A percentile compares a stretch with the other conserved stretches of the same genome.
These are phyloP conservation scores for Cladopsammia gracilis DNA, from an alignment of 64 coral and sea anemone species.

Conservation along the genomic window DNA sequence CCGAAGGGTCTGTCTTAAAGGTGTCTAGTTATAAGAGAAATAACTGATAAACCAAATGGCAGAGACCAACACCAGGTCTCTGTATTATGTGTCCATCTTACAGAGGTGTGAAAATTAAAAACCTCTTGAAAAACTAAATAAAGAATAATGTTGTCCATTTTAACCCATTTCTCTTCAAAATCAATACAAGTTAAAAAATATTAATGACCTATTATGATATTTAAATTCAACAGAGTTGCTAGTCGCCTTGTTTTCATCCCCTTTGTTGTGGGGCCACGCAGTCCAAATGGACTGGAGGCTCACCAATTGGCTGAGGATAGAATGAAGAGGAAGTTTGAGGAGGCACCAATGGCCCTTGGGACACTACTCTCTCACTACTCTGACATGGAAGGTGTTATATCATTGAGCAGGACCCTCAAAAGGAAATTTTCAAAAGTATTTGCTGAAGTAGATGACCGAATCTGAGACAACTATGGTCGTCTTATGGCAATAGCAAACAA, in stretches of 20 bases:
- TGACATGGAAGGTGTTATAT: neutral
- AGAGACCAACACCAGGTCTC: too few relatives aligned
- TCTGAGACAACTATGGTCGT: neutral
- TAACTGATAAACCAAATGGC: too few relatives aligned
- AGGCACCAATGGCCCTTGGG: neutral
- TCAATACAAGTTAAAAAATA: neutral
- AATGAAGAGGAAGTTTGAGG: neutral
- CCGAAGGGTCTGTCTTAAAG: too few relatives aligned
- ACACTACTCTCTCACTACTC: neutral
- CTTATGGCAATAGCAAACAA: neutral
- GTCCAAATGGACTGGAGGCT: neutral
- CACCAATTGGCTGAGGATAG: neutral
- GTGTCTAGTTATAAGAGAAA: too few relatives aligned
- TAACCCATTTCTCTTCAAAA: too few relatives aligned
- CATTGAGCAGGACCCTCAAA: neutral
- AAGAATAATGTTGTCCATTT: too few relatives aligned
- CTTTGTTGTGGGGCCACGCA: neutral
- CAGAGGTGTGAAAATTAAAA: too few relatives aligned
- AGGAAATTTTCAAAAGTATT: neutral
- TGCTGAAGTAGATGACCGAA: neutral
- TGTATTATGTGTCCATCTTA: too few relatives aligned
- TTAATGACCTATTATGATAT: neutral
- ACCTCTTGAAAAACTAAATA: too few relatives aligned
- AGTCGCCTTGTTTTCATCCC: neutral
- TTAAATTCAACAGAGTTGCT: neutral